phyloP scores from a whole-genome alignment of 2,797 vertebrate species.

The Novumbra hubbsi region DNA sequence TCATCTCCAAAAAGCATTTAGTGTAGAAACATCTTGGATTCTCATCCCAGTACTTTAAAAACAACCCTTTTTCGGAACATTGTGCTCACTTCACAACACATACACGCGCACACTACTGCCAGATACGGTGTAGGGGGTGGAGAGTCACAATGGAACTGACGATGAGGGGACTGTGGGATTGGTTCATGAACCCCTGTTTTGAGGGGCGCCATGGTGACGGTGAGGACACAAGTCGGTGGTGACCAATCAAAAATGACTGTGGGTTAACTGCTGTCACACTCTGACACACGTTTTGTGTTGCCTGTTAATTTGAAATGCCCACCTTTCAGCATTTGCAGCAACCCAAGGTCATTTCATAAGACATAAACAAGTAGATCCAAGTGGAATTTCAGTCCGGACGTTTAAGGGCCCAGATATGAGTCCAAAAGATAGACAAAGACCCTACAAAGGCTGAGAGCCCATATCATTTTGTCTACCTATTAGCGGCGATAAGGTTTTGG shows the following conservation, averaged over 20 bases:
- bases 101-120: not conserved
- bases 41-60: not conserved
- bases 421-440: not conserved
- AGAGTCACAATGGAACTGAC: slow-evolving; percentile 28
- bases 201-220: slow-evolving; percentile 19
- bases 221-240: slow-evolving; percentile 32
- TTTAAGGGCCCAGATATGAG: not conserved
- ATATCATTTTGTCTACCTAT: not conserved
- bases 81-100: not conserved
- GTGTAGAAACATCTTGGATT: not conserved
- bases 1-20: not conserved
- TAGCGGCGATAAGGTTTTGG: not conserved
- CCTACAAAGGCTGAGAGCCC: not conserved
- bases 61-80: not conserved
- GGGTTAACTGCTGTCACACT: slow-evolving; percentile 17
- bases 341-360: slow-evolving; percentile 52
- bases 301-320: not conserved
- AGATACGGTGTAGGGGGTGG: slow-evolving; percentile 5
- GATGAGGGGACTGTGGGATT: slow-evolving; percentile 15
- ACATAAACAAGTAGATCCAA: slow-evolving; percentile 69
- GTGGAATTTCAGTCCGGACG: slow-evolving; percentile 22
- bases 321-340: slow-evolving; percentile 17
- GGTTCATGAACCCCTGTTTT: slow-evolving; percentile 16
- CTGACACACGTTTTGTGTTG: slow-evolving; percentile 3
- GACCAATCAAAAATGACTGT: slow-evolving; percentile 34